phyloP scores from a whole-genome alignment of 2,797 vertebrate genomes.

The Coilia nasus region DNA sequence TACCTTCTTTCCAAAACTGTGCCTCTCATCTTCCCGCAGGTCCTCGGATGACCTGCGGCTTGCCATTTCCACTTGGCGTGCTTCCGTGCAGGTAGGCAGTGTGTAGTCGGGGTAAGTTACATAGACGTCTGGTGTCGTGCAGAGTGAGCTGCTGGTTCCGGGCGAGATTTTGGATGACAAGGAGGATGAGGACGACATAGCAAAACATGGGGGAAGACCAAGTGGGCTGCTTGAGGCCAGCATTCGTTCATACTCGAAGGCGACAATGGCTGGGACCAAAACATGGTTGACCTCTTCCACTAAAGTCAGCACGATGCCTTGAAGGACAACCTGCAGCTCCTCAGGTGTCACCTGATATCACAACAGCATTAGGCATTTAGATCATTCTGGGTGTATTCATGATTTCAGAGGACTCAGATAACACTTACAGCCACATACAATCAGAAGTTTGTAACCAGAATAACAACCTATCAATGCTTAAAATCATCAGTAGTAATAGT shows the following conservation, averaged over 20 bases:
- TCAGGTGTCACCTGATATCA: constrained; percentile 23
- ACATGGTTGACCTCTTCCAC: constrained; percentile 33
- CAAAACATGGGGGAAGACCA: neutral
- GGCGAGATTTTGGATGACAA: neutral
- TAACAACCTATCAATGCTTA: neutral
- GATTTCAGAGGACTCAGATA: neutral
- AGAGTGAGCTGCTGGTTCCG: neutral
- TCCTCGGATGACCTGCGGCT: neutral
- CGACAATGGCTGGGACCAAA: constrained; percentile 29
- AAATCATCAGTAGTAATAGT: neutral
- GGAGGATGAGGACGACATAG: neutral
- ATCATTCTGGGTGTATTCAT: neutral
- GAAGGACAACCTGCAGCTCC: constrained; percentile 26
- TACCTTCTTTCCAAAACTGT: neutral
- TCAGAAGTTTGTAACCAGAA: neutral
- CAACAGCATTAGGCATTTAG: neutral
- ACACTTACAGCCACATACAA: neutral
- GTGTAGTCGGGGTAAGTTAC: neutral
- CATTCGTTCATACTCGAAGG: constrained; percentile 25
- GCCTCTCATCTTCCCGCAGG: neutral
- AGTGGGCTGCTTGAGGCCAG: neutral
- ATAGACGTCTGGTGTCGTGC: neutral
- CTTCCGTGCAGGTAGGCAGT: neutral
- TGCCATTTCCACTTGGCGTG: neutral
- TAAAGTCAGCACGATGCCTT: constrained; percentile 23